These are phyloP conservation scores for Eupithecia dodoneata DNA, from an alignment of 2,888 invertebrate species.

Conservation along the genomic window DNA sequence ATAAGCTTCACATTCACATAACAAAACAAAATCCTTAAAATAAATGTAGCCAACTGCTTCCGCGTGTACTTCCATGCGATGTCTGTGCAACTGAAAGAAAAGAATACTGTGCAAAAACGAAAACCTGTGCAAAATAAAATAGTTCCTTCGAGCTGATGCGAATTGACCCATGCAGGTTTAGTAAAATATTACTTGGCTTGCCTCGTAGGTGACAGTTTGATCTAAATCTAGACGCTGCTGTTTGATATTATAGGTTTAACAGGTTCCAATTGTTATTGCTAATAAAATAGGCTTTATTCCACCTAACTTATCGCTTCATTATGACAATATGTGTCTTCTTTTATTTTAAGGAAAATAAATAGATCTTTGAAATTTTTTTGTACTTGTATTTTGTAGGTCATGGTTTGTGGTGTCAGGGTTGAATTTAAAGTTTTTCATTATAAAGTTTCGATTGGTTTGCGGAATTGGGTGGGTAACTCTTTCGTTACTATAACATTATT, in stretches of 20 bases:
- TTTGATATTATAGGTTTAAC: too few species aligned
- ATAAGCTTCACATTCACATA: not conserved
- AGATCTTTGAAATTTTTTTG: too few species aligned
- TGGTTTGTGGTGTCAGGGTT: too few species aligned
- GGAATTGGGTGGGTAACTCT: too few species aligned
- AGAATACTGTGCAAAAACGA: conserved; percentile 14
- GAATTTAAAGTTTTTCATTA: too few species aligned
- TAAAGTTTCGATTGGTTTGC: too few species aligned
- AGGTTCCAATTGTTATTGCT: too few species aligned
- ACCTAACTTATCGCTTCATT: too few species aligned
- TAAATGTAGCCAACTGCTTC: conserved; percentile 6
- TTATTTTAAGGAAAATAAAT: too few species aligned
- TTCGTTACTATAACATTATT: not conserved
- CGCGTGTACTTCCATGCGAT: conserved; percentile 1
- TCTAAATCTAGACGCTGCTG: not conserved
- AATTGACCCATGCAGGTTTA: conserved; percentile 1
- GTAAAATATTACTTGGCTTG: not conserved
- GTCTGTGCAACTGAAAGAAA: conserved; percentile 22
- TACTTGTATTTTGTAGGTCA: too few species aligned
- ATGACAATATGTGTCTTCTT: too few species aligned
- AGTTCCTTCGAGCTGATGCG: conserved; percentile 44
- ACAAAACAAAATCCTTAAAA: not conserved
- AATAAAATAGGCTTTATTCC: not conserved
- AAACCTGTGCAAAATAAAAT: conserved; percentile 31
- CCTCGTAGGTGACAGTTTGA: not conserved